These are phyloP conservation scores for Phoenicopterus ruber DNA, from an alignment of 2,113 vertebrate species.

Conservation along the genomic window DNA sequence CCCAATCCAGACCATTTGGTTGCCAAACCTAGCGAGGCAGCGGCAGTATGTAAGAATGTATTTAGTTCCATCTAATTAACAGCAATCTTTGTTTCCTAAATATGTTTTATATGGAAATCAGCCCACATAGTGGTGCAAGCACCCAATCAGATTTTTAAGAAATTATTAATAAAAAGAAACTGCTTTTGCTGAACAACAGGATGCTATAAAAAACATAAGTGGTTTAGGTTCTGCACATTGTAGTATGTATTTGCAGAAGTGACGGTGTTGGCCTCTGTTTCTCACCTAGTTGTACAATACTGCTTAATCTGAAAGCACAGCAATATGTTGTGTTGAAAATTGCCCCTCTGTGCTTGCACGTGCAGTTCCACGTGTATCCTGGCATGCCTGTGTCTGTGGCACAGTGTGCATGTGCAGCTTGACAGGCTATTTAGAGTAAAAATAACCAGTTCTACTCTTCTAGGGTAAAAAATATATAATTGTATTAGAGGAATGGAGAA, in stretches of 20 bases:
- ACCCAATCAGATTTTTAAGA: not conserved
- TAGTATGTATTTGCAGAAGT: not conserved
- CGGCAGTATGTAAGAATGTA: not conserved
- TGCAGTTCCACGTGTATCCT: not conserved
- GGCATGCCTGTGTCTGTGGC: not conserved
- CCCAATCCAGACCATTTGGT: not conserved
- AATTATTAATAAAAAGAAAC: not conserved
- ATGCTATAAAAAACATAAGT: not conserved
- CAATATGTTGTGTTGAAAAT: not conserved
- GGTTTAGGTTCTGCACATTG: not conserved
- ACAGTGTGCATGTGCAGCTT: not conserved
- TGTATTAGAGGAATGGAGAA: not conserved
- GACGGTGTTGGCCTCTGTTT: not conserved
- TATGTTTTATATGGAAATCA: not conserved
- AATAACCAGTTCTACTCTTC: not conserved
- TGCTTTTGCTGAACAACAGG: not conserved
- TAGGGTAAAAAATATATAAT: not conserved
- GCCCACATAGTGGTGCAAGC: not conserved
- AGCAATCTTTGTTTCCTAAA: not conserved
- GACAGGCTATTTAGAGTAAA: not conserved
- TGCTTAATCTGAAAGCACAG: not conserved
- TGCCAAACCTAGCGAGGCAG: not conserved
- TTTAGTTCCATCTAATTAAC: not conserved
- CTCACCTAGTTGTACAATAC: not conserved
- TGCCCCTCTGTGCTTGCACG: not conserved